phyloP scores from a whole-genome alignment of 2,113 vertebrate genomes.

The Antidorcas marsupialis region DNA sequence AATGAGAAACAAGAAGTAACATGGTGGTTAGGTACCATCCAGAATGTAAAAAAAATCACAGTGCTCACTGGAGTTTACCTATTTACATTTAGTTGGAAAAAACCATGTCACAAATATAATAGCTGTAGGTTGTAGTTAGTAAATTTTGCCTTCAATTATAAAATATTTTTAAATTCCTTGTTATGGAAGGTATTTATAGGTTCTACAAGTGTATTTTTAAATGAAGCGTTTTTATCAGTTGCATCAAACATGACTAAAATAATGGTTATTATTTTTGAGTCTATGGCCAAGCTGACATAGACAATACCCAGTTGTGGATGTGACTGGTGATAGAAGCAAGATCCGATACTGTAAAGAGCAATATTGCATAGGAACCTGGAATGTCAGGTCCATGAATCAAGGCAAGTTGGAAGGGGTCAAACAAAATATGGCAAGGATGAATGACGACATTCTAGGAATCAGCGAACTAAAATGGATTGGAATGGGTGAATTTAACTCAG shows the following conservation, averaged over 20 bases:
- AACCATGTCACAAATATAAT: not conserved
- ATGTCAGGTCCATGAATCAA: too few relatives aligned
- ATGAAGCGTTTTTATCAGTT: not conserved
- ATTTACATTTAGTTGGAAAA: not conserved
- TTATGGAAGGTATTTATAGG: not conserved
- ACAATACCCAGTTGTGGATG: too few relatives aligned
- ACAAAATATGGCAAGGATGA: too few relatives aligned
- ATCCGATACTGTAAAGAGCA: too few relatives aligned
- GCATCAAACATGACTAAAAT: not conserved
- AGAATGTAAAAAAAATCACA: not conserved
- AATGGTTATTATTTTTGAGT: not conserved
- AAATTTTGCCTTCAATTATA: not conserved
- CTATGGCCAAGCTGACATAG: not conserved
- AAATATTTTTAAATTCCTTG: not conserved
- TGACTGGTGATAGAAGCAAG: too few relatives aligned
- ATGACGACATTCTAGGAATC: too few relatives aligned
- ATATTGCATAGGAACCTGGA: too few relatives aligned
- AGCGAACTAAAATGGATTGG: too few relatives aligned
- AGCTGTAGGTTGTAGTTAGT: not conserved
- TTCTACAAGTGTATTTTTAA: not conserved
- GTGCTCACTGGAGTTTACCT: not conserved
- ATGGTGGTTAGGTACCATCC: not conserved
- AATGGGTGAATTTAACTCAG: too few relatives aligned
- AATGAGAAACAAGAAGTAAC: not conserved
- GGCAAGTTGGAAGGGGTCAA: too few relatives aligned